Evolutionary conservation across 2,888 invertebrate genomes (phyloP), one percentile per base, ranked within the genome.

Genomic region (Entomobrya multifasciata): DNA sequence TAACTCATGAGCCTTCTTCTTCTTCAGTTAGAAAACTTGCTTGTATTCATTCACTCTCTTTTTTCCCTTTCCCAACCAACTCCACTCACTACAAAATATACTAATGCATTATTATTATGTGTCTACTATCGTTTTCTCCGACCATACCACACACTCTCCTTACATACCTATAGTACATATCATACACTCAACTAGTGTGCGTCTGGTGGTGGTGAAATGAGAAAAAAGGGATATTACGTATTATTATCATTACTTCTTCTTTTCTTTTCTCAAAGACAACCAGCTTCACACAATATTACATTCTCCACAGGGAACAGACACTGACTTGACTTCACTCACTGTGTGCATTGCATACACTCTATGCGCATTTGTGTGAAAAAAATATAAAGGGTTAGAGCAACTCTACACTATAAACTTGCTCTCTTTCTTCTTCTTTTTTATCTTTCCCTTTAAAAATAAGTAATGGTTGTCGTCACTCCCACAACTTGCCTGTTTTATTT

Each of bases 391-490:
- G n/a, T n/a, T n/a, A n/a, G n/a, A n/a, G n/a, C n/a, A n/a, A n/a
- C n/a, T n/a, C n/a, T n/a, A n/a, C 36, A 36, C 36, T 36, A 36
- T 36, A 36, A 4, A 36, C 36, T 36, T 49, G 49, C 2, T 3
- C n/a, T 11, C n/a, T n/a, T n/a, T n/a, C n/a, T n/a, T n/a, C n/a
- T n/a, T n/a, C n/a, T 70, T 72, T 67, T 49, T 49, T 72, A 49
- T 72, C 52, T 72, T 49, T 49, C n/a, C 8, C 49, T 49, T 52
- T 72, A 27, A 49, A 72, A 72, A 52, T 72, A 72, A 72, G 72
- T 72, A 72, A 72, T 49, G 72, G 72, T 15, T 72, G 49, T 72
- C 72, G 47, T 72, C 72, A 72, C 72, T 30, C 57, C 49, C 8
- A 17, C 17, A 17, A 25, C 60, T 60, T 25, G 22, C 60, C 27